Evolutionary conservation across 2,113 vertebrate species (phyloP).

Genomic region (Megaptera novaeangliae): DNA sequence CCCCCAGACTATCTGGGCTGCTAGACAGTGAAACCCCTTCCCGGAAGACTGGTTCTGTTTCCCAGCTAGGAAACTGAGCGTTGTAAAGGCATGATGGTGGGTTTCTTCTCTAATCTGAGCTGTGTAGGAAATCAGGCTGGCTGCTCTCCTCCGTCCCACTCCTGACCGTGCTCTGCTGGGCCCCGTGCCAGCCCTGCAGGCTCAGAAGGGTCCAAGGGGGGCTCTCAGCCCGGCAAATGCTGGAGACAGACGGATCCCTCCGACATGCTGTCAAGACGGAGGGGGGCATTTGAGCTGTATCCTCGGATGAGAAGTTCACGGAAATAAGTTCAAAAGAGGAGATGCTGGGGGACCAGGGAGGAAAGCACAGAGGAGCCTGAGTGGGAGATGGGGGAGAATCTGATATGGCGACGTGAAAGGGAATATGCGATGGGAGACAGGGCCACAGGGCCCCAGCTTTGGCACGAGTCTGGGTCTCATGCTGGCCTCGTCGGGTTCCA

Average conservation of each 20-base stretch:
- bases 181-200: background rate
- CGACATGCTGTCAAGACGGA: background rate
- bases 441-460: background rate
- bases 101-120: constrained; percentile 69
- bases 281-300: background rate
- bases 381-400: background rate
- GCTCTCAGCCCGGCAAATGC: background rate
- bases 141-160: background rate
- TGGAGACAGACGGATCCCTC: background rate
- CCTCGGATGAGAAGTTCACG: background rate
- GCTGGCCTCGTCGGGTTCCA: background rate
- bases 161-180: background rate
- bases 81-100: constrained; percentile 57
- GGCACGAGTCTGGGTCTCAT: background rate
- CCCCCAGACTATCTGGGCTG: constrained; percentile 72
- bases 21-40: constrained; percentile 67
- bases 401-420: background rate
- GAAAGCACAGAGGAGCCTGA: background rate
- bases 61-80: constrained; percentile 68
- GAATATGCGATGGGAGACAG: background rate
- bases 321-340: background rate
- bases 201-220: background rate
- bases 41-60: constrained; percentile 70
- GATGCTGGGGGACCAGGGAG: background rate
- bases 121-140: background rate